Evolutionary conservation across 2,888 invertebrate genomes (phyloP), one percentile per base, ranked within the genome.

Genomic region (Epinotia bilunana): DNA sequence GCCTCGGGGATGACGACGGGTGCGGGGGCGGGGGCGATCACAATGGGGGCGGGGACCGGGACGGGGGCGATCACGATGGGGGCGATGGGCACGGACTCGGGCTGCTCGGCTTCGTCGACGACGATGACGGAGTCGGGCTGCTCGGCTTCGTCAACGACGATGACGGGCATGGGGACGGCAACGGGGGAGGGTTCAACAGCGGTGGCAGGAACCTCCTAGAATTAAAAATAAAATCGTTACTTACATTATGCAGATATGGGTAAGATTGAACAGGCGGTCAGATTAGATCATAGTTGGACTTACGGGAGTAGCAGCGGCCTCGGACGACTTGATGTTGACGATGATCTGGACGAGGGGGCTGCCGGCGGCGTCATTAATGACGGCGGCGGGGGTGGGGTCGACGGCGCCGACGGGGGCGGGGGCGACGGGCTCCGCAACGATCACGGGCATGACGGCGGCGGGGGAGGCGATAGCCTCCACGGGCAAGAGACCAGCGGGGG

Each of bases 341-440:
- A 79, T 79, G 75, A 78, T 78, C 77, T 81, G 77, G 61, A 83
- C 80, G 69, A 80, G 82, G 80, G 83, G 83, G 82, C 81, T 83
- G 79, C 72, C 77, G 71, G 80, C 78, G 78, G 80, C 72, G 49
- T 69, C 63, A 20, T 53, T 12, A 20, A 65, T 70, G 75, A 80
- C 78, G 78, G 81, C 72, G 61, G 72, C 43, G 43, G 43, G 43
- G 11, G 67, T 78, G 77, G 79, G 74, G 77, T 78, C 77, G 61
- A 55, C 65, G 23, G 76, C 72, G 53, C 70, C 55, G n/a, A 64
- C 23, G 71, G 74, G 68, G 13, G 71, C 23, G 71, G 74, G 68
- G 13, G 67, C 57, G 43, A 39, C 39, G n/a, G n/a, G 28, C 13
- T 67, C 67, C 18, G 18, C 67, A 20, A 73, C 72, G 46, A 74